Conservation (phyloP, 1,140 invertebrate genomes). For the Apis mellifera region DNA sequence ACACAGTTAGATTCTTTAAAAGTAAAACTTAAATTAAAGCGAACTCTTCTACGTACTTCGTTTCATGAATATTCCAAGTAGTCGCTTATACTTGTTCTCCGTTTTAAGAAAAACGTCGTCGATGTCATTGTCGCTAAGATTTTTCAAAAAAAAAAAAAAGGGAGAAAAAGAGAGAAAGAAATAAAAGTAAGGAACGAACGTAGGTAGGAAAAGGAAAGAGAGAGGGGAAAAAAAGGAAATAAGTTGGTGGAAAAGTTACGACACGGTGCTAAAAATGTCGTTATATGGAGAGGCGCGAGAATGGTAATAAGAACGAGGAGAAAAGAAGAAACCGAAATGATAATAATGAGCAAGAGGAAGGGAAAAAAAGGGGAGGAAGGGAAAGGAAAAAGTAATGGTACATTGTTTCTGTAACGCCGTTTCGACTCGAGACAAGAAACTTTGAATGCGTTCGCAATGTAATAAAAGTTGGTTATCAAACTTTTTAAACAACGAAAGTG, state of each 20-base stretch:
- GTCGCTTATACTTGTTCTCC: constrained; percentile 27
- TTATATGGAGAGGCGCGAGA: not conserved
- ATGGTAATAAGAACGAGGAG: constrained; percentile 24
- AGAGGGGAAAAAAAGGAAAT: constrained; percentile 2
- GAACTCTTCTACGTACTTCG: not conserved
- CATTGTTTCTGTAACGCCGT: constrained; percentile 13
- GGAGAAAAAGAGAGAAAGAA: too few relatives aligned
- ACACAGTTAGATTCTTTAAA: constrained; percentile 37
- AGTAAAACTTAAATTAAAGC: constrained; percentile 31
- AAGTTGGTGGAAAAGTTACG: not conserved
- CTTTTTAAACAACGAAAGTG: not conserved
- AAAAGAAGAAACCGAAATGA: not conserved
- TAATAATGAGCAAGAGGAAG: constrained; percentile 6
- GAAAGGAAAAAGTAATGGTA: not conserved
- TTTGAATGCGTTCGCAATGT: constrained; percentile 4
- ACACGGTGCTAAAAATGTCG: constrained; percentile 18
- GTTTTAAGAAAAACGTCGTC: constrained; percentile 43
- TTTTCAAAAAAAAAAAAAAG: constrained; percentile 19
- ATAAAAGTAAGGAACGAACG: too few relatives aligned
- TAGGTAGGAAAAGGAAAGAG: too few relatives aligned
- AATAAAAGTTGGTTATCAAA: constrained; percentile 37
- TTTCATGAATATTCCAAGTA: constrained; percentile 46
- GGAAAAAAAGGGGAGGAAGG: not conserved
- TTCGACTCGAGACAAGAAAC: not conserved
- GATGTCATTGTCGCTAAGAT: constrained; percentile 46